Evolutionary conservation across 2,797 vertebrate genomes (phyloP).

Genomic region (Phataginus tricuspis): DNA sequence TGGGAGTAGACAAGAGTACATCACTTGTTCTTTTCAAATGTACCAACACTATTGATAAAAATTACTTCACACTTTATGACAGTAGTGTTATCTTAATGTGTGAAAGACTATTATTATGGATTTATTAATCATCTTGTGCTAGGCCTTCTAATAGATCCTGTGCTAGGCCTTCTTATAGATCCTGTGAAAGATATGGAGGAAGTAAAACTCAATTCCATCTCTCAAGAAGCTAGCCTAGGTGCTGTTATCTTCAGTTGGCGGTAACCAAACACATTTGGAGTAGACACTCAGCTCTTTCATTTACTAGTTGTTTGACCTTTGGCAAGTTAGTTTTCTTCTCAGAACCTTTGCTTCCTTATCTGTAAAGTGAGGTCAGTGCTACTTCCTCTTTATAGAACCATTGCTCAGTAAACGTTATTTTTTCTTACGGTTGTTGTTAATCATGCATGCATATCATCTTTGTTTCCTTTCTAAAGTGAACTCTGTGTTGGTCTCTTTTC

Average conservation of each 20-base stretch:
- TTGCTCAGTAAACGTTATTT: constrained; percentile 43
- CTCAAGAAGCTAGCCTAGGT: constrained; percentile 33
- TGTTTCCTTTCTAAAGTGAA: constrained; percentile 35
- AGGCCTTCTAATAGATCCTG: constrained; percentile 4
- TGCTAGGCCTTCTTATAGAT: constrained; percentile 14
- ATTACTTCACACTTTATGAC: constrained; percentile 6
- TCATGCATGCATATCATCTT: constrained; percentile 44
- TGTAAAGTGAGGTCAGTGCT: constrained; percentile 39
- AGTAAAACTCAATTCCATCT: constrained; percentile 19
- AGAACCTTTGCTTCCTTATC: constrained; percentile 52
- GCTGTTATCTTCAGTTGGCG: constrained; percentile 42
- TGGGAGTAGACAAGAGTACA: background rate
- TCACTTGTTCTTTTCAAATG: constrained; percentile 52
- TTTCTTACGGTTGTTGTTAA: constrained; percentile 38
- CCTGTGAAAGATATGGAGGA: constrained; percentile 25
- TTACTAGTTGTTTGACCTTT: constrained; percentile 54
- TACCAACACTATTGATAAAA: constrained; percentile 13
- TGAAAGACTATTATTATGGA: constrained; percentile 36
- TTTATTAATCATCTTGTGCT: constrained; percentile 31
- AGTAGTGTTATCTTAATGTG: constrained; percentile 48
- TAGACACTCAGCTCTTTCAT: constrained; percentile 51
- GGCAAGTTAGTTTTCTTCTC: constrained; percentile 48
- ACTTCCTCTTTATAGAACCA: constrained; percentile 7
- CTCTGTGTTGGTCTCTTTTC: constrained; percentile 16
- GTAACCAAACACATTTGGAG: constrained; percentile 29